Conservation (phyloP, 2,888 invertebrate genomes). For the Rhagium mordax region DNA sequence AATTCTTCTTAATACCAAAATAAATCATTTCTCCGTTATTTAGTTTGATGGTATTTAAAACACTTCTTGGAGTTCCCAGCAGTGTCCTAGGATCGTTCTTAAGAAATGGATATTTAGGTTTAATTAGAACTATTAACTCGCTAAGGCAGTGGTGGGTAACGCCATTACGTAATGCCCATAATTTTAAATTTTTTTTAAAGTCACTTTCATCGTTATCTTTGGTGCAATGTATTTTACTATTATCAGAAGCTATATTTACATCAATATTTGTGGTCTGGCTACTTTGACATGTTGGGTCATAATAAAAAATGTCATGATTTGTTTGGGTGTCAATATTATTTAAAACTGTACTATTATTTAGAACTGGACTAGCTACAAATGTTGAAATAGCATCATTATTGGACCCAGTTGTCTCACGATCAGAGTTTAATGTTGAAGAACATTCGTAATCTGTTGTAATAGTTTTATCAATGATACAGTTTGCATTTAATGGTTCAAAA, state of each 20-base stretch:
- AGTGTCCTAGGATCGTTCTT: background rate
- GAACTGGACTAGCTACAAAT: background rate
- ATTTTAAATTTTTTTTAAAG: background rate
- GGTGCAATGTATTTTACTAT: background rate
- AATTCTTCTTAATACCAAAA: slow-evolving; percentile 2
- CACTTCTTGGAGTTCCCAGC: background rate
- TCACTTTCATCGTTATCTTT: slow-evolving; percentile 1
- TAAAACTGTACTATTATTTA: background rate
- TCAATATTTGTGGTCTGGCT: background rate
- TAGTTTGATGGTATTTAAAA: background rate
- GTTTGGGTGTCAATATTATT: background rate
- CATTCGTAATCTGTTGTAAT: background rate
- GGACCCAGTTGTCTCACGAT: background rate
- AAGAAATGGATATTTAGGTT: slow-evolving; percentile 3
- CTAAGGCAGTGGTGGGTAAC: background rate
- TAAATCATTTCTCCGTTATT: background rate
- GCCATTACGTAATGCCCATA: background rate
- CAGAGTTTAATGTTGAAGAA: background rate
- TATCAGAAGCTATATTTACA: background rate
- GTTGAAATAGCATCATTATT: slow-evolving; percentile 1
- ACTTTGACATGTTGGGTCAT: background rate
- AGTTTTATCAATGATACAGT: background rate
- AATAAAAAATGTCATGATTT: background rate
- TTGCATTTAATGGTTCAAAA: background rate
- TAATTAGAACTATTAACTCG: background rate